These are phyloP conservation scores for Sarcophilus harrisii DNA, from an alignment of 2,797 vertebrate genomes.

Conservation along the genomic window DNA sequence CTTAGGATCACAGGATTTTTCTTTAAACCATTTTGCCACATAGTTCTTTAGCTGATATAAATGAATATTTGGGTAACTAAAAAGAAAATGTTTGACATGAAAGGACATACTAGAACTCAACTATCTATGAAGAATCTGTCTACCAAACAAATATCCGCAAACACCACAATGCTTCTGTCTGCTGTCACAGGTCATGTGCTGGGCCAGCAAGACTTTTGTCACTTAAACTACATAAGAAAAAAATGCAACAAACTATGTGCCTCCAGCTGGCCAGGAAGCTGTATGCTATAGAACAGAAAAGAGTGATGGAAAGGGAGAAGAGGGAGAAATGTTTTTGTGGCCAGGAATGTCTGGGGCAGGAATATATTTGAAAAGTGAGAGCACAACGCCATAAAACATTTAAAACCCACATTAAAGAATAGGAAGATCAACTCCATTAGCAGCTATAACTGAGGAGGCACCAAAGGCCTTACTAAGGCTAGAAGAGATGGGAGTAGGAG, in stretches of 20 bases:
- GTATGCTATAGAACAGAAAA: neutral
- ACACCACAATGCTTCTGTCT: neutral
- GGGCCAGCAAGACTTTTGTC: neutral
- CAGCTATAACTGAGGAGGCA: neutral
- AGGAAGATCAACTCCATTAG: neutral
- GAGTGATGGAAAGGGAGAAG: neutral
- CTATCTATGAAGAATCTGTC: neutral
- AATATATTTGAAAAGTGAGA: neutral
- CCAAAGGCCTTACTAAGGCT: neutral
- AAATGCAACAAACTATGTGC: neutral
- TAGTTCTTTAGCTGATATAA: neutral
- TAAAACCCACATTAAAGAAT: neutral
- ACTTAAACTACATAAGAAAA: neutral
- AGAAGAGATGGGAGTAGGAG: neutral
- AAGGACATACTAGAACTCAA: neutral
- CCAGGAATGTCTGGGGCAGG: neutral
- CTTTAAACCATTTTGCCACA: neutral
- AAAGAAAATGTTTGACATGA: slow-evolving; percentile 10
- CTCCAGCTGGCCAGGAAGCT: neutral
- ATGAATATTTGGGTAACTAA: slow-evolving; percentile 33
- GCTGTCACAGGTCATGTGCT: neutral
- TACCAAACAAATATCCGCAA: neutral
- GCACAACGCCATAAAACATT: neutral
- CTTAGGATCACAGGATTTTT: neutral
- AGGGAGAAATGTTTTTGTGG: neutral